Evolutionary conservation across 1,140 invertebrate genomes (phyloP).

Genomic region (Protaetia brevitarsis): DNA sequence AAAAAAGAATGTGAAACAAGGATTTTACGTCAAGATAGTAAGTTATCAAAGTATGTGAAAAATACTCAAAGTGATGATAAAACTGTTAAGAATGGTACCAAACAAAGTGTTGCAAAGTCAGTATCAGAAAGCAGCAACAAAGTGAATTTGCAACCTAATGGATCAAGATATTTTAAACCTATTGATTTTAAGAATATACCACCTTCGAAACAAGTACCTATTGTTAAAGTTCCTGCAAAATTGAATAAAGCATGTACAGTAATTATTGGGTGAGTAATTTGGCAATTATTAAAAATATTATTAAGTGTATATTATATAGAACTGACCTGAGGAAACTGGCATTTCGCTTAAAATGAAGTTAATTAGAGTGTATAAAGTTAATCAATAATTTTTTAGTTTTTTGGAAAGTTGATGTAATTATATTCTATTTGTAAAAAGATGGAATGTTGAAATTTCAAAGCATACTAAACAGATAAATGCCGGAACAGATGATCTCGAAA

Average conservation of each 20-base stretch:
- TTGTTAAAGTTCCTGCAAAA: slow-evolving; percentile 30
- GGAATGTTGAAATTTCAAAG: too few species aligned
- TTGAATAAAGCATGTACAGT: slow-evolving; percentile 18
- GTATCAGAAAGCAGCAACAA: slow-evolving; percentile 27
- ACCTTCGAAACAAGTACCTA: slow-evolving; percentile 14
- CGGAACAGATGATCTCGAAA: too few species aligned
- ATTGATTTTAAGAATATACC: slow-evolving; percentile 32
- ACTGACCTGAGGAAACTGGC: too few species aligned
- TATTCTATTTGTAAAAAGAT: too few species aligned
- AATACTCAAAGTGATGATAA: neutral
- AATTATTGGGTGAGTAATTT: slow-evolving; percentile 23
- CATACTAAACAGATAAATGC: too few species aligned
- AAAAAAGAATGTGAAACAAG: slow-evolving; percentile 24
- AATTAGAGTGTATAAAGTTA: too few species aligned
- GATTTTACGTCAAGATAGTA: slow-evolving; percentile 25
- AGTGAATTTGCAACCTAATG: slow-evolving; percentile 31
- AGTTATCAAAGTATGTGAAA: neutral
- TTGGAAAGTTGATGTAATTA: too few species aligned
- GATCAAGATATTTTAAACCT: slow-evolving; percentile 35
- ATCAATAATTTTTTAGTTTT: too few species aligned
- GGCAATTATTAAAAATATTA: neutral
- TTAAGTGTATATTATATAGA: neutral
- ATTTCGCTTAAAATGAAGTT: too few species aligned
- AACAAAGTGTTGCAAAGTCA: slow-evolving; percentile 12
- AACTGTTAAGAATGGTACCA: neutral